phyloP scores from a whole-genome alignment of 2,888 invertebrate species.

The Odontocolon sp. region DNA sequence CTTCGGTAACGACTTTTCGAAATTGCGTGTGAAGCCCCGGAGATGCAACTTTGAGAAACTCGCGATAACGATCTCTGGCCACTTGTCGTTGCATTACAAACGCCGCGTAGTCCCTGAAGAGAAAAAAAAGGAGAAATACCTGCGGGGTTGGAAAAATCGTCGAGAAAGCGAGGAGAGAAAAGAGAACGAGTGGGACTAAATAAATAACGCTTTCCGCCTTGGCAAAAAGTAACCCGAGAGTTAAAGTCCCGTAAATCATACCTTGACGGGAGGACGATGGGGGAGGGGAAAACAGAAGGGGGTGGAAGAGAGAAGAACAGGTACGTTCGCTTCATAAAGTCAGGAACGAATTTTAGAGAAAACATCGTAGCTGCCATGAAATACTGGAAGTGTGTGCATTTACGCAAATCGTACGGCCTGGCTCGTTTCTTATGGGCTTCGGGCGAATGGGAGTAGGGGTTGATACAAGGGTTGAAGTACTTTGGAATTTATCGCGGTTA shows the following conservation, averaged over 20 bases:
- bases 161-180: conserved; percentile 28
- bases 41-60: background rate
- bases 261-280: conserved; percentile 34
- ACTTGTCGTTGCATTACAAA: background rate
- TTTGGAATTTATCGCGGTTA: conserved; percentile 59
- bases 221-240: conserved; percentile 41
- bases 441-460: background rate
- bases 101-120: background rate
- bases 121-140: background rate
- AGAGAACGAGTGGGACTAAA: conserved; percentile 55
- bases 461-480: conserved; percentile 47
- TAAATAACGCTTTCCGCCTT: conserved; percentile 42
- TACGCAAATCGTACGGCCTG: conserved; percentile 70
- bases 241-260: conserved; percentile 58
- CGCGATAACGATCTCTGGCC: conserved; percentile 13
- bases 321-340: conserved; percentile 14
- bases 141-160: background rate
- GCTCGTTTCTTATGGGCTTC: conserved; percentile 5
- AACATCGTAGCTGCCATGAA: conserved; percentile 24
- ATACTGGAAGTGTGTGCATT: conserved; percentile 57
- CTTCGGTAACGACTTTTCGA: background rate
- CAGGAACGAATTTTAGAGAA: conserved; percentile 7
- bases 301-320: conserved; percentile 12
- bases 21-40: background rate
- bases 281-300: conserved; percentile 9